A percentile compares a stretch with the other conserved stretches of the same genome.
Evolutionary conservation across 1,140 invertebrate species (phyloP).

Genomic region (Odontomachus brunneus): DNA sequence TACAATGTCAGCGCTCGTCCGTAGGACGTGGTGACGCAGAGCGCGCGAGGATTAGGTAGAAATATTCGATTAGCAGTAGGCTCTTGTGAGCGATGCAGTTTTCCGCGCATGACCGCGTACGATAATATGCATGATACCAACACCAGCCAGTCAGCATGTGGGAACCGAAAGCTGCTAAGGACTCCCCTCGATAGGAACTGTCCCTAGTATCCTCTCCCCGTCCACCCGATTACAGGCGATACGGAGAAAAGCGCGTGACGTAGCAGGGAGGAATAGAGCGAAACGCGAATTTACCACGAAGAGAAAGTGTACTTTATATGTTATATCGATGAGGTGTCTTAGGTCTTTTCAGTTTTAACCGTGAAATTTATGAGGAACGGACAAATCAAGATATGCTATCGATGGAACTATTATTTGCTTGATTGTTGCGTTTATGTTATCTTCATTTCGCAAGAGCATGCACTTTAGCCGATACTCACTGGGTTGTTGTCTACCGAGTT

Average conservation of each 20-base stretch:
- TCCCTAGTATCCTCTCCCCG: not conserved
- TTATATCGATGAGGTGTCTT: not conserved
- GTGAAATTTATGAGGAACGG: constrained; percentile 33
- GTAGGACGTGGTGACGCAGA: not conserved
- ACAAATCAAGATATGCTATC: constrained; percentile 53
- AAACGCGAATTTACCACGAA: constrained; percentile 7
- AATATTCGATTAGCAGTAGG: constrained; percentile 15
- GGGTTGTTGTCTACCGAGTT: constrained; percentile 73
- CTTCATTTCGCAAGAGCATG: constrained; percentile 79
- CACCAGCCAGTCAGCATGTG: constrained; percentile 14
- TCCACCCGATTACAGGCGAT: constrained; percentile 4
- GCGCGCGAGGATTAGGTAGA: constrained; percentile 14
- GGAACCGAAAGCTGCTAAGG: not conserved
- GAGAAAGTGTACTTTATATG: not conserved
- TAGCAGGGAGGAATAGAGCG: constrained; percentile 5
- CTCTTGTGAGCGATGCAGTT: constrained; percentile 8
- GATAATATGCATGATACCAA: constrained; percentile 31
- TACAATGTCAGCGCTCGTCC: not conserved
- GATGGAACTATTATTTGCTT: constrained; percentile 75
- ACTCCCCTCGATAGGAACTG: constrained; percentile 23
- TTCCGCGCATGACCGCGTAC: constrained; percentile 21
- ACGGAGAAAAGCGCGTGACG: constrained; percentile 10
- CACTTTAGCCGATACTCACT: constrained; percentile 76
- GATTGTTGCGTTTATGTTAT: constrained; percentile 75
- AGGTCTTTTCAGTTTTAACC: constrained; percentile 30